Evolutionary conservation across 2,113 vertebrate genomes (phyloP), one percentile per base, ranked within the genome.

Genomic region (Oreochromis niloticus): DNA sequence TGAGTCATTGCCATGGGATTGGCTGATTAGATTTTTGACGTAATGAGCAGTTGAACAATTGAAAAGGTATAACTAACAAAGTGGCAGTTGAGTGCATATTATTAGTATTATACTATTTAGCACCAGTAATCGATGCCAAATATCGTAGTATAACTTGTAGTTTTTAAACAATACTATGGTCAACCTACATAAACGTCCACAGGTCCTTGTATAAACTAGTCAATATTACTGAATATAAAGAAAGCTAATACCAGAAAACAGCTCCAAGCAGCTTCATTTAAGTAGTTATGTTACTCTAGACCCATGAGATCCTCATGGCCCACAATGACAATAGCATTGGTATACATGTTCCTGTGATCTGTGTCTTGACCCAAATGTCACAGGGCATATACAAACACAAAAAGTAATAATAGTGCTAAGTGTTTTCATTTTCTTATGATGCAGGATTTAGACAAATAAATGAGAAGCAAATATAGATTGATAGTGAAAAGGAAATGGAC

Each of bases 311-410:
- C 90, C 82, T 43, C 39, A 6, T 22, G n/a, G 84, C 71, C 78
- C 82, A 83, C 78, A 84, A 82, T 61, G 19, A 91, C 92, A 94
- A 94, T 85, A 88, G 90, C 75, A 11, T 8, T 10, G 83, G 88
- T 92, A 83, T 86, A 19, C 84, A 82, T 80, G 79, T 88, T 82
- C 27, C 88, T 85, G 82, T 71, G 81, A 56, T 86, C 85, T 36
- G 71, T 66, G 88, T 87, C 91, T 84, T 95, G 94, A 95, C 90
- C 91, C 87, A 89, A 83, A 93, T 93, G 92, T 91, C 80, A 87
- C 71, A 80, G 78, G 82, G 17, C 43, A 85, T 80, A 30, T 9
- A 34, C 73, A n/a, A 32, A 16, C 24, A 80, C 10, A 82, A 80
- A 68, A 84, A 85, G 73, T 3, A 71, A 81, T 19, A 19, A 81